Base-by-base conservation (phyloP, 2,797 vertebrate genomes). In the Loriculus beryllinus region DNA sequence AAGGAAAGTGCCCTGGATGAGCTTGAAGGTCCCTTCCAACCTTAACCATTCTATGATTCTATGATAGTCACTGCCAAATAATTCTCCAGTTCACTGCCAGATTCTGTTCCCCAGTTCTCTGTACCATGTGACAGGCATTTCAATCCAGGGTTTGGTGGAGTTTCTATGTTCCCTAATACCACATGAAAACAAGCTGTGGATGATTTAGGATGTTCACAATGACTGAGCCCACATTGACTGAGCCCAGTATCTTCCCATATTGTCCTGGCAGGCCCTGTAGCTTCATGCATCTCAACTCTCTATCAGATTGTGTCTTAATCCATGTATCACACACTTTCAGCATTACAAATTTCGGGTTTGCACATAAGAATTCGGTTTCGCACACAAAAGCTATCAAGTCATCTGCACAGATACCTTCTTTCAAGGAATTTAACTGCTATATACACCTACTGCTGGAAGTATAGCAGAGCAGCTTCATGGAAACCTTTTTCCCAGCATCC, bases 121-220 rank as follows among this genome's bases (percentile, higher is more conserved):
- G 35, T 2, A 21, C 10, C 0, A 0, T 8, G 2, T 33, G 19
- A 47, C 35, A 51, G 35, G 4, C 25, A 7, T 76, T 82, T 82
- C 62, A 59, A 4, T 31, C 14, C 49, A 65, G 25, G 26, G 9
- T 74, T 42, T n/a, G 26, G 9, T 4, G 45, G 56, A 63, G 51
- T 47, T 88, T 59, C 35, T 78, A 5, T 8, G 8, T 40, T 76
- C 14, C 10, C 4, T 29, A 72, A 64, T 65, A 42, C 6, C 20
- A 26, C 2, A 0, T n/a, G 14, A 77, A 54, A 62, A 12, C 76
- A 63, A 87, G 9, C 7, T 2, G 5, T 18, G 48, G 9, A 31
- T 47, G 7, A 18, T 49, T 10, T 86, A 47, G 8, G 47, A 7
- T 29, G 40, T 43, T 86, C n/a, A 43, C 19, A 57, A 14, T 48